Evolutionary conservation across 2,113 vertebrate species (phyloP).

Genomic region (Nesoenas mayeri): DNA sequence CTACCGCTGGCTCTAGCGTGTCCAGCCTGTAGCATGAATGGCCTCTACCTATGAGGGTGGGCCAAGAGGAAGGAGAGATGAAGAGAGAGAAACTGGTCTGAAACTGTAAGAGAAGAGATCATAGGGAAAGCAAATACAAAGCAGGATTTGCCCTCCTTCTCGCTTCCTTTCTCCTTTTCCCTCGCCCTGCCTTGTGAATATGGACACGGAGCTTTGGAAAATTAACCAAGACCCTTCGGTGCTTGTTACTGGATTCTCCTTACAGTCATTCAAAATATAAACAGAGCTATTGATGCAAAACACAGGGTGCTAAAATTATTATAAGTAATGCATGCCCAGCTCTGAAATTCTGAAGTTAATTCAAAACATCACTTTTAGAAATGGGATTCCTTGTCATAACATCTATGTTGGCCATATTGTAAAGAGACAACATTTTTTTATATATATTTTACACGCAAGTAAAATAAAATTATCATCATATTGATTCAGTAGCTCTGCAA

Average conservation of each 20-base stretch:
- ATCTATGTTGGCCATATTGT: background rate
- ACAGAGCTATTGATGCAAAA: background rate
- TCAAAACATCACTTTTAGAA: background rate
- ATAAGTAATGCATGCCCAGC: background rate
- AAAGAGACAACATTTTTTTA: background rate
- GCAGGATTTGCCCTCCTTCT: background rate
- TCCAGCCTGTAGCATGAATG: background rate
- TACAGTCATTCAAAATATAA: background rate
- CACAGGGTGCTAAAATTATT: background rate
- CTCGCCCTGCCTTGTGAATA: background rate
- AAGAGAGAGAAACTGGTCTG: background rate
- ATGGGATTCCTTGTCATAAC: background rate
- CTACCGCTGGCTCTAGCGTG: rapidly evolving
- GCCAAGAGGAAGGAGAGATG: background rate
- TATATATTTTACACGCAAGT: background rate
- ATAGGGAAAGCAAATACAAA: background rate
- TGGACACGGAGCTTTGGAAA: background rate
- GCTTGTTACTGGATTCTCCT: background rate
- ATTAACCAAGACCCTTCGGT: background rate
- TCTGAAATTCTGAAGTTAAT: background rate
- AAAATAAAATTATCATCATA: background rate
- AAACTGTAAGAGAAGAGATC: rapidly evolving
- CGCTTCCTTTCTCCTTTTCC: rapidly evolving
- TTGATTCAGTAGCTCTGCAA: background rate
- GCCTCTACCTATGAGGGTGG: rapidly evolving